These are phyloP conservation scores for Lagodon rhomboides DNA, from an alignment of 2,797 vertebrate genomes.

Conservation along the genomic window DNA sequence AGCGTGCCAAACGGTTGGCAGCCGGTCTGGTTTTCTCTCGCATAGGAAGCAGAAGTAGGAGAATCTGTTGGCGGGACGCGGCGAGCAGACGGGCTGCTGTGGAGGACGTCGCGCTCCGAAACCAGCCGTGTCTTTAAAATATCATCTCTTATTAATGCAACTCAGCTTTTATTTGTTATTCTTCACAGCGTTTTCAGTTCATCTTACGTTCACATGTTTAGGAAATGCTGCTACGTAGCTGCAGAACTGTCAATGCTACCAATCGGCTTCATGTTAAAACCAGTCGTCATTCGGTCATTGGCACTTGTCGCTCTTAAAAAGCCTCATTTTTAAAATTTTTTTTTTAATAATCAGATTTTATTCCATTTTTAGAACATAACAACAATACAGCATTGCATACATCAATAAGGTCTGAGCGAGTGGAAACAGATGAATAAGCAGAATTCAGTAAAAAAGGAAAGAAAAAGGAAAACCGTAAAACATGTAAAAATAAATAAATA, in stretches of 20 bases:
- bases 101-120: conserved; percentile 42
- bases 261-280: background rate
- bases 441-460: too few species aligned
- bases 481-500: too few species aligned
- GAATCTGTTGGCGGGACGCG: conserved; percentile 65
- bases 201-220: background rate
- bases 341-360: too few species aligned
- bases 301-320: background rate
- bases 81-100: conserved; percentile 56
- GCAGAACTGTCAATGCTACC: background rate
- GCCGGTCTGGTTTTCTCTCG: conserved; percentile 44
- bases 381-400: too few species aligned
- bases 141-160: background rate
- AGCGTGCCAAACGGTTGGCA: conserved; percentile 74
- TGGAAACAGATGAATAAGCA: too few species aligned
- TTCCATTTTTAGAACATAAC: too few species aligned
- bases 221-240: background rate
- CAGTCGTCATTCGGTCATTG: too few species aligned
- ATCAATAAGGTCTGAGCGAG: too few species aligned
- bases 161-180: too few species aligned
- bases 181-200: too few species aligned
- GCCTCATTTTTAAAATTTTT: background rate
- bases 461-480: too few species aligned
- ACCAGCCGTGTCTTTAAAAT: background rate
- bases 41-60: conserved; percentile 69